Conservation (phyloP, 2,888 invertebrate genomes). For the Dryobotodes eremita region DNA sequence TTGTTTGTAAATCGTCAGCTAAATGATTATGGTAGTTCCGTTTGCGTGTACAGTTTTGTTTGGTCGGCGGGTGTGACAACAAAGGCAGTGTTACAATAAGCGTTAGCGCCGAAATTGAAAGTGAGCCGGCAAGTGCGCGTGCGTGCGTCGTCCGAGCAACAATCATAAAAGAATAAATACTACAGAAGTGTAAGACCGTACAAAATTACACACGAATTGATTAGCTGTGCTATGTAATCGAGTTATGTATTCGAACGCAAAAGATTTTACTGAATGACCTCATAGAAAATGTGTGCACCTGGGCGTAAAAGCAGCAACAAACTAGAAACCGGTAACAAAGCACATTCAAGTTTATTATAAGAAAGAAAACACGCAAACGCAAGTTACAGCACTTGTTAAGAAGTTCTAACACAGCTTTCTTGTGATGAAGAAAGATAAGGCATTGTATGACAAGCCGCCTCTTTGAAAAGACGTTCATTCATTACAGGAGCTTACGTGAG, state of each 20-base stretch:
- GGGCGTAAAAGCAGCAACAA: slow-evolving; percentile 19
- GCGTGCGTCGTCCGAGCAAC: slow-evolving; percentile 67
- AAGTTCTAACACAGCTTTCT: slow-evolving; percentile 35
- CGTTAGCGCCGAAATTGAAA: slow-evolving; percentile 82
- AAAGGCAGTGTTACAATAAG: slow-evolving; percentile 73
- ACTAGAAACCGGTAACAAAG: slow-evolving; percentile 25
- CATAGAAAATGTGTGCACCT: slow-evolving; percentile 46
- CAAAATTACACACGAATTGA: slow-evolving; percentile 56
- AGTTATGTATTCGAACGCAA: slow-evolving; percentile 45
- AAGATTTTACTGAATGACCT: slow-evolving; percentile 47
- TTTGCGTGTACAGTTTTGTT: slow-evolving; percentile 57
- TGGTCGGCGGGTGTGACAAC: slow-evolving; percentile 70
- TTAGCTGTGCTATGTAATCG: slow-evolving; percentile 52
- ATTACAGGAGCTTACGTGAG: slow-evolving; percentile 42
- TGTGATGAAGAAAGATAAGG: slow-evolving; percentile 45
- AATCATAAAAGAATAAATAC: slow-evolving; percentile 58
- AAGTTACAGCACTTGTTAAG: slow-evolving; percentile 1
- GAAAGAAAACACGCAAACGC: slow-evolving; percentile 15
- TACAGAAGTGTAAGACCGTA: slow-evolving; percentile 63
- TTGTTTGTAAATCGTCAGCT: slow-evolving; percentile 55
- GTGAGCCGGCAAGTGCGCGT: slow-evolving; percentile 77
- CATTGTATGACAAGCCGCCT: slow-evolving; percentile 45
- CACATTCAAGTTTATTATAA: slow-evolving; percentile 21
- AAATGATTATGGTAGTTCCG: slow-evolving; percentile 51
- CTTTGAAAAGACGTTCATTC: slow-evolving; percentile 45